Percentiles rank a stretch among this genome's conserved stretches.
Conservation (phyloP, 37 sponge, comb jelly and placozoan species). For the Halisarca cf. caerulea region DNA sequence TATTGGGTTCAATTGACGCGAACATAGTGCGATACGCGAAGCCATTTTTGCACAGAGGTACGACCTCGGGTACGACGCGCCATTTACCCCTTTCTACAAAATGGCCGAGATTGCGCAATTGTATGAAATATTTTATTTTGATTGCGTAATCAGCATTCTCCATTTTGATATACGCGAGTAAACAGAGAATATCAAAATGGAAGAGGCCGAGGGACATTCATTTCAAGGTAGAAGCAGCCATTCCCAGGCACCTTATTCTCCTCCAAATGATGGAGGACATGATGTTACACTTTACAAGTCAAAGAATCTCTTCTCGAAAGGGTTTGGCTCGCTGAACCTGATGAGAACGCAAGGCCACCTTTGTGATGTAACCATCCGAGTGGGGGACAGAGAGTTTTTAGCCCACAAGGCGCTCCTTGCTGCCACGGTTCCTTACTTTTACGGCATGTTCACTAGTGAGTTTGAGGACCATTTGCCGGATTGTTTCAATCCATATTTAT, state of each 20-base stretch:
- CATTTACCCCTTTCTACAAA: too few species aligned
- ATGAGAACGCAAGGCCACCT: conserved; percentile 62
- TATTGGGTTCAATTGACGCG: too few species aligned
- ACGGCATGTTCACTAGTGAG: conserved; percentile 89
- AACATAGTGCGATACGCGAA: too few species aligned
- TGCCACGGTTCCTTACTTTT: conserved; percentile 86
- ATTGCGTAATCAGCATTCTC: too few species aligned
- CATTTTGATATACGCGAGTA: too few species aligned
- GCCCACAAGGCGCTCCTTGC: conserved; percentile 86
- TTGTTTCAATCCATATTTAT: neutral
- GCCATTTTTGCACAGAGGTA: too few species aligned
- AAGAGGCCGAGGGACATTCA: conserved; percentile 7
- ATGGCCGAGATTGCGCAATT: too few species aligned
- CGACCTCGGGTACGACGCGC: too few species aligned
- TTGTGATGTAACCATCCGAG: conserved; percentile 81
- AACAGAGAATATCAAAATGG: too few species aligned
- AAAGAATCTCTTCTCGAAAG: conserved; percentile 35
- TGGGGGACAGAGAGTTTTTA: conserved; percentile 45
- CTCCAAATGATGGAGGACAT: neutral
- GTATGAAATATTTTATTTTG: too few species aligned
- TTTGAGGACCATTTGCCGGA: too few species aligned
- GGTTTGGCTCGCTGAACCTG: conserved; percentile 58
- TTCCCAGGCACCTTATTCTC: neutral
- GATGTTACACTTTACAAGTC: conserved; percentile 43
- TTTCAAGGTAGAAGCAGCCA: neutral